phyloP scores from a whole-genome alignment of 2,888 invertebrate genomes.

The Drosophila cracens region DNA sequence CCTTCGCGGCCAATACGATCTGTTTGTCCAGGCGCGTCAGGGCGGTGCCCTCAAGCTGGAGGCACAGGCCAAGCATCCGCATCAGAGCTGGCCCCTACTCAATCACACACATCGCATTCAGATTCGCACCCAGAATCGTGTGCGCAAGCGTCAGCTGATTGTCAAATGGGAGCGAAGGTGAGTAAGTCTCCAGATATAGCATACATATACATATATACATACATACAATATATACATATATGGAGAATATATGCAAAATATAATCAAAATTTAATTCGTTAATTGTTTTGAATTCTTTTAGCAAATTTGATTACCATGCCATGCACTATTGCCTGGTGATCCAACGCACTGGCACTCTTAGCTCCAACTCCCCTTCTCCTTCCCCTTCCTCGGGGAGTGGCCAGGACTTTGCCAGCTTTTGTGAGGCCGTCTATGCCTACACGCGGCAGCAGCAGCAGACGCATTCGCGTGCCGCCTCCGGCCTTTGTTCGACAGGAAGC shows the following conservation, averaged over 20 bases:
- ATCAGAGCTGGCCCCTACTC: conserved; percentile 83
- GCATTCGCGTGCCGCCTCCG: conserved; percentile 12
- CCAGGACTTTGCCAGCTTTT: conserved; percentile 71
- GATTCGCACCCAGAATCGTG: conserved; percentile 84
- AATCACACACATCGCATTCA: conserved; percentile 83
- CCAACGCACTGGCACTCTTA: conserved; percentile 66
- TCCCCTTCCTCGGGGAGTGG: conserved; percentile 44
- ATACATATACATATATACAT: background rate
- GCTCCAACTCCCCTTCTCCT: background rate
- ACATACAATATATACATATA: fast-evolving
- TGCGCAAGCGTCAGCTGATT: conserved; percentile 84
- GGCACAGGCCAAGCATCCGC: conserved; percentile 82
- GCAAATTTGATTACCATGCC: conserved; percentile 84
- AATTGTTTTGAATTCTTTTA: conserved; percentile 32
- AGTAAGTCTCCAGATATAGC: conserved; percentile 11
- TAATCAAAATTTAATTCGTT: background rate
- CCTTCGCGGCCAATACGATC: conserved; percentile 83
- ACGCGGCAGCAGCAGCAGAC: conserved; percentile 47
- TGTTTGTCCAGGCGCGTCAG: conserved; percentile 82
- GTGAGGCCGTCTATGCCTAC: conserved; percentile 63
- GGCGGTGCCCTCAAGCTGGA: conserved; percentile 82
- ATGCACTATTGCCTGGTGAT: conserved; percentile 84
- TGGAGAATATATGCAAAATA: too few species aligned
- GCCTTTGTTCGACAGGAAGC: conserved; percentile 45
- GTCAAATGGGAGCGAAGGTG: conserved; percentile 84